Conservation (phyloP, 1,140 invertebrate genomes). For the Papilio helenus region DNA sequence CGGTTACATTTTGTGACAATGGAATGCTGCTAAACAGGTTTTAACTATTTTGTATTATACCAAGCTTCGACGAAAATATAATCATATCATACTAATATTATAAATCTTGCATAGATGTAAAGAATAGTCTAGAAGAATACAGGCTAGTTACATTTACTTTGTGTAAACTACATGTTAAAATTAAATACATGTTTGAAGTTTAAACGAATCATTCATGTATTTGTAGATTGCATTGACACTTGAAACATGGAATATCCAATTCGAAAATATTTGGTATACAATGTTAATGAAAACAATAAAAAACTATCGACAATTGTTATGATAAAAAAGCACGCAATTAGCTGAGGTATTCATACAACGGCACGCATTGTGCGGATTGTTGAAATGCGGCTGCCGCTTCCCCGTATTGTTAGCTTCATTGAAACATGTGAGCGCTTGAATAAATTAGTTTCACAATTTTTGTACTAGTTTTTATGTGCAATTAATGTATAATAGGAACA, state of each 20-base stretch:
- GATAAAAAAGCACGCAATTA: constrained; percentile 6
- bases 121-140: too few species aligned
- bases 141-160: too few species aligned
- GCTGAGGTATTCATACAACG: neutral
- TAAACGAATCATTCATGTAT: too few species aligned
- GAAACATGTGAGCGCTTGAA: constrained; percentile 8
- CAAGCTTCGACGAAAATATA: neutral
- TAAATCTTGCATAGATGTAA: too few species aligned
- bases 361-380: constrained; percentile 8
- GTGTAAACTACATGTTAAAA: too few species aligned
- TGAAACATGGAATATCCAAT: neutral
- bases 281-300: neutral
- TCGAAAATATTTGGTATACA: neutral
- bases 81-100: too few species aligned
- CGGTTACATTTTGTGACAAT: constrained; percentile 9
- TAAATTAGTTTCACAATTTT: constrained; percentile 12
- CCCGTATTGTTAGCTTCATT: constrained; percentile 10
- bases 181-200: too few species aligned
- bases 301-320: constrained; percentile 15
- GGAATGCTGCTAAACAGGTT: neutral
- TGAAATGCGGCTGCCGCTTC: neutral
- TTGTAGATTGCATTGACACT: neutral
- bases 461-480: neutral
- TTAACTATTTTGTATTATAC: neutral
- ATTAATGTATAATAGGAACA: neutral